Base-by-base conservation (phyloP, 2,888 invertebrate genomes). In the Campoplex capitator region DNA sequence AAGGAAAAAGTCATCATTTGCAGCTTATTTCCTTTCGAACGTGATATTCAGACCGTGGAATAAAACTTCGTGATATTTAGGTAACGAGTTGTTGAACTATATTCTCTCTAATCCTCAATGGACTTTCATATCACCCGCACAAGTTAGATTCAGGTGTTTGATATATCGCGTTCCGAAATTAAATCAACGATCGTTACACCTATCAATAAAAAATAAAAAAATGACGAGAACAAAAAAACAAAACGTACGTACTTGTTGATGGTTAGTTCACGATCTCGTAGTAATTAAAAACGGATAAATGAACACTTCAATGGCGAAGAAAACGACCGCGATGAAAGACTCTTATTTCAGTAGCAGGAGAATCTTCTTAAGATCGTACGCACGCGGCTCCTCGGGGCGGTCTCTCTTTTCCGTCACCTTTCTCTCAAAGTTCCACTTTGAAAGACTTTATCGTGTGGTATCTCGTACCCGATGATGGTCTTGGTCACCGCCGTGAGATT, bases 341-440 rank as follows among this genome's bases (percentile, higher is more conserved):
- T 74, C 71, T 86, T 48, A 65, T 83, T 45, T 51, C n/a, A 58
- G 83, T 79, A 65, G 87, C 87, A 85, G 87, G 85, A 67, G 86
- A 85, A 87, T 89, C 84, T 86, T 85, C 78, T 89, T 73, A 67
- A 68, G 48, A 78, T 54, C 62, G 87, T 75, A 82, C 70, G 79
- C 78, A 83, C 58, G 78, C 58, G 75, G 67, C 56, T 54, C 32
- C 18, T 56, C 48, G 45, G 75, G 68, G 58, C 83, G 84, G 83
- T 85, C 84, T 86, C 65, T 73, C 82, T 70, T 79, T 85, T 83
- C 75, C 83, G 87, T 88, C 88, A 89, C 89, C 89, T 89, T 89
- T 88, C 88, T 89, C 89, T 89, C 85, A 88, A 88, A 88, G 88
- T 89, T 89, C 88, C 87, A 89, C 89, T 88, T 88, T 32, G 88